Percentiles rank a stretch among this genome's conserved stretches.
Evolutionary conservation across 2,888 invertebrate species (phyloP).

Genomic region (Chironomus riparius): DNA sequence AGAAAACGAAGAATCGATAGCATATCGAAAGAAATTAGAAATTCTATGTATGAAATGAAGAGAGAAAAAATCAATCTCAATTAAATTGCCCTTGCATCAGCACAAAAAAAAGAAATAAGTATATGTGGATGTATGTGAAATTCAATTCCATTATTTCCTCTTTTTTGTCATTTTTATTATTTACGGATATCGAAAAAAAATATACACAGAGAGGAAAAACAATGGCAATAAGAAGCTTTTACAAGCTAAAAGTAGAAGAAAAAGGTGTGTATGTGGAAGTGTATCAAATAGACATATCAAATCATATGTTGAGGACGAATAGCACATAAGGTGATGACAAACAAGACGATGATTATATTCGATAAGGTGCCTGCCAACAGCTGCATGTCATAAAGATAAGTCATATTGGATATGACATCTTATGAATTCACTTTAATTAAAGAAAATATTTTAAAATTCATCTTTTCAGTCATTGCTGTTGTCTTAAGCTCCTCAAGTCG

Average conservation of each 20-base stretch:
- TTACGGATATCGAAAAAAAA: no score
- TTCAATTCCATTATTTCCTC: neutral
- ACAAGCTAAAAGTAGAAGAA: no score
- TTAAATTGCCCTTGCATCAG: constrained; percentile 11
- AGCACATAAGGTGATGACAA: neutral
- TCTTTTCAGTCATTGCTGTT: no score
- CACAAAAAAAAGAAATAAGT: neutral
- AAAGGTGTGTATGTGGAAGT: neutral
- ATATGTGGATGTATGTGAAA: neutral
- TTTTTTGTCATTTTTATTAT: no score
- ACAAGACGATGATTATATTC: neutral
- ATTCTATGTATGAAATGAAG: neutral
- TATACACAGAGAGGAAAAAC: no score
- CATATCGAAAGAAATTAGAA: neutral
- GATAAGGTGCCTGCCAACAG: neutral
- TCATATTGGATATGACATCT: neutral
- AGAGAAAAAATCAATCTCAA: constrained; percentile 17
- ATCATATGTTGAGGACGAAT: neutral
- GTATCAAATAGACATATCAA: neutral
- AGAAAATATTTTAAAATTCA: no score
- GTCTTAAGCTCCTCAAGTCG: no score
- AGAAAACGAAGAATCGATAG: neutral
- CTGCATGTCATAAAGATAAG: neutral
- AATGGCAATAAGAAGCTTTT: no score
- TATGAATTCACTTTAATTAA: no score